Conservation (phyloP, 2,888 invertebrate species). For the Apocheima hispidaria region DNA sequence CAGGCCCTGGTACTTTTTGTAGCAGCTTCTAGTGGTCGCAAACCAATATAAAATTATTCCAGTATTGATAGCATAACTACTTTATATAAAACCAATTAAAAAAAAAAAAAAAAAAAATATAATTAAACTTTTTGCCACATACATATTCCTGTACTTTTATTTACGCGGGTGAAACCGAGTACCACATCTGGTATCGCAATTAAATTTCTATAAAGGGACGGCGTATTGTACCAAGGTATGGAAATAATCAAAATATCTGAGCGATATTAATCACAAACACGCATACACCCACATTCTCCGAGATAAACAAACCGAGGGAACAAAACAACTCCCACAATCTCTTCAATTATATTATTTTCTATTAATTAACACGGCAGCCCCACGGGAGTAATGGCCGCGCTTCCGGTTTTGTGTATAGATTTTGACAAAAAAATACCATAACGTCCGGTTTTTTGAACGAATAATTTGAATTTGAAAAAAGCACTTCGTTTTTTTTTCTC, state of each 20-base stretch:
- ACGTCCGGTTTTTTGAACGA: neutral
- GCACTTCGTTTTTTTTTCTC: neutral
- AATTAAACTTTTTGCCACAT: no score
- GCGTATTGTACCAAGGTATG: constrained; percentile 5
- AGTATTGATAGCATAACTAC: no score
- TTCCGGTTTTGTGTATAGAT: constrained; percentile 20
- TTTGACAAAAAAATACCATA: constrained; percentile 4
- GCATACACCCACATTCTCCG: constrained; percentile 11
- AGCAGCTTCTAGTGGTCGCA: no score
- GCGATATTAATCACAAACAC: constrained; percentile 22
- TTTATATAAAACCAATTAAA: no score
- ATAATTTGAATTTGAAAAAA: no score
- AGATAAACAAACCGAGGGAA: constrained; percentile 26
- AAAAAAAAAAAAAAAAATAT: no score
- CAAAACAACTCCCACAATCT: constrained; percentile 38
- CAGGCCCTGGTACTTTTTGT: no score
- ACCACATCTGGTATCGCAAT: neutral
- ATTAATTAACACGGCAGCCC: constrained; percentile 40
- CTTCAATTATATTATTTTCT: constrained; percentile 35
- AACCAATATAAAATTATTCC: no score
- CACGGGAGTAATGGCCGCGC: constrained; percentile 36
- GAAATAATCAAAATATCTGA: constrained; percentile 15
- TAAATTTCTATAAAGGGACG: neutral
- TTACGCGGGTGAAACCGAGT: neutral
- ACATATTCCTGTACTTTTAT: no score